Evolutionary conservation across 2,888 invertebrate genomes (phyloP).

Genomic region (Tipula lateralis): DNA sequence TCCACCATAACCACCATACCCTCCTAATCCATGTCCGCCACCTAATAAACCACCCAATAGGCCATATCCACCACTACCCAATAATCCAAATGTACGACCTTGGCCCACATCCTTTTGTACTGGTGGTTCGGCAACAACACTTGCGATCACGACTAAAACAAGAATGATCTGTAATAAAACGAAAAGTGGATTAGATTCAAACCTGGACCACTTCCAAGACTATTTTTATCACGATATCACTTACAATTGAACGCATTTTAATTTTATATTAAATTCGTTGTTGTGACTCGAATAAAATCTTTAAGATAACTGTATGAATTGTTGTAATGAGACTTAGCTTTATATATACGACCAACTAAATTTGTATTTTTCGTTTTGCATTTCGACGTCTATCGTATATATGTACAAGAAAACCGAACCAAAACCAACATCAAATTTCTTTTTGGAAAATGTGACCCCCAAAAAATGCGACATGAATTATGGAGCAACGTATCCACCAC

Average conservation of each 20-base stretch:
- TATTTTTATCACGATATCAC: neutral
- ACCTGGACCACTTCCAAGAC: neutral
- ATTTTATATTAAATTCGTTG: neutral
- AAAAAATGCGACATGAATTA: neutral
- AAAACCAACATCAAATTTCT: neutral
- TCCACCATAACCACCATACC: neutral
- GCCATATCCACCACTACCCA: neutral
- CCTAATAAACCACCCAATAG: slow-evolving; percentile 19
- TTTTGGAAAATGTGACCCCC: neutral
- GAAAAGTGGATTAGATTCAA: neutral
- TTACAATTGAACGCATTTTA: slow-evolving; percentile 25
- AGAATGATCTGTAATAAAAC: neutral
- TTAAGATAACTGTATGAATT: neutral
- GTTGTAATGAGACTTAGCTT: neutral
- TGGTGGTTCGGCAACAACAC: neutral
- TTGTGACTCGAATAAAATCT: slow-evolving; percentile 1
- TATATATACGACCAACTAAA: neutral
- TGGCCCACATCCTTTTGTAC: neutral
- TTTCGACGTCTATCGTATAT: neutral
- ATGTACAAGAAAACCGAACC: neutral
- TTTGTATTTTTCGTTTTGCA: neutral
- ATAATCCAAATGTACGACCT: slow-evolving; percentile 14
- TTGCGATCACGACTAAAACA: neutral
- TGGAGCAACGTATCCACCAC: neutral
- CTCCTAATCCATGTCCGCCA: neutral